Conservation (phyloP, 2,113 vertebrate genomes). For the Pseudopipra pipra region DNA sequence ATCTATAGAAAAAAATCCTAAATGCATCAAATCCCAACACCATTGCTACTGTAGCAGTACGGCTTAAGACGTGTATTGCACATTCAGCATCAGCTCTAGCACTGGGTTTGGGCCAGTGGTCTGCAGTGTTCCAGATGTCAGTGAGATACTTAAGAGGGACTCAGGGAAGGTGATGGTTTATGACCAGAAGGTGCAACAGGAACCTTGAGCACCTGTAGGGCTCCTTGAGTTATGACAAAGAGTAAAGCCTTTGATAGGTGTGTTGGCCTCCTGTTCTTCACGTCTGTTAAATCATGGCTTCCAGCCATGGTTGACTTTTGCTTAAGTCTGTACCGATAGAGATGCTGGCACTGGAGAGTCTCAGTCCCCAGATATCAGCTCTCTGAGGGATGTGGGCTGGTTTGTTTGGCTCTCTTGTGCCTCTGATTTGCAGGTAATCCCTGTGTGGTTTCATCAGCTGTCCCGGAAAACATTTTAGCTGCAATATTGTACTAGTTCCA, state of each 20-base stretch:
- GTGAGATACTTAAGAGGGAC: not conserved
- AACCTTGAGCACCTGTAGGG: not conserved
- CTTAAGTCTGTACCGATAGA: not conserved
- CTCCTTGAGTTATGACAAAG: not conserved
- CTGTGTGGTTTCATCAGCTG: not conserved
- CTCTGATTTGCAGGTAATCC: not conserved
- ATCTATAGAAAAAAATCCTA: not conserved
- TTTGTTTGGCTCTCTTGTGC: not conserved
- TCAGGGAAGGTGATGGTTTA: not conserved
- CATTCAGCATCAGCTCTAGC: not conserved
- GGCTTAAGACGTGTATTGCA: not conserved
- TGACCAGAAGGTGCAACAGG: not conserved
- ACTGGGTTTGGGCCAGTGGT: not conserved
- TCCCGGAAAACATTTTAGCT: not conserved
- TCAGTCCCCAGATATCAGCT: not conserved
- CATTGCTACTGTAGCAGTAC: not conserved
- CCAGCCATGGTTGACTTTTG: not conserved
- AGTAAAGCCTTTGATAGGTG: not conserved
- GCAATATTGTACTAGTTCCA: not conserved
- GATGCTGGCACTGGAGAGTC: not conserved
- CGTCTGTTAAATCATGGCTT: not conserved
- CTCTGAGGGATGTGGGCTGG: not conserved
- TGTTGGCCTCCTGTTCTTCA: not conserved
- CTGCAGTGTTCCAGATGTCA: not conserved
- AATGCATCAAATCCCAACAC: fast-evolving